Evolutionary conservation across 2,797 vertebrate species (phyloP).

Genomic region (Sebastes cheni): DNA sequence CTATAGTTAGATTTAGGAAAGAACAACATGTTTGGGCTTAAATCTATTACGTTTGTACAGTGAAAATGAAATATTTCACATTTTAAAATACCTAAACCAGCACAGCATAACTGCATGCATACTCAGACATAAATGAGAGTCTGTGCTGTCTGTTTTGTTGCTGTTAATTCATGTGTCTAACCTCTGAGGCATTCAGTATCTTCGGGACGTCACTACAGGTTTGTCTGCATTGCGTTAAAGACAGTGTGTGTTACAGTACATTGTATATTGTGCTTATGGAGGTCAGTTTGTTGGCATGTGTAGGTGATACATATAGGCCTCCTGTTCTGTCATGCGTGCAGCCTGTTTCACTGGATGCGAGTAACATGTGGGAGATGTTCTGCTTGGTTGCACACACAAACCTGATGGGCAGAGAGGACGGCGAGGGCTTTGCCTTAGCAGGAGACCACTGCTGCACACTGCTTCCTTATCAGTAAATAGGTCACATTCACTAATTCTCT

Average conservation of each 20-base stretch:
- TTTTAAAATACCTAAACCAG: background rate
- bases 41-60: no score
- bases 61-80: no score
- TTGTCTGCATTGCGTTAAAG: conserved; percentile 7
- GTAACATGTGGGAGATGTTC: conserved; percentile 18
- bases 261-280: background rate
- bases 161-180: conserved; percentile 29
- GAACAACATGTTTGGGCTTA: no score
- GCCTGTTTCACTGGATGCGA: conserved; percentile 7
- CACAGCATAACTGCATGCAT: background rate
- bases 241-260: background rate
- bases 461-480: background rate
- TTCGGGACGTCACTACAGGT: conserved; percentile 3
- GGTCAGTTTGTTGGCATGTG: background rate
- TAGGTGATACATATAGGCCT: background rate
- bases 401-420: conserved; percentile 14
- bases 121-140: background rate
- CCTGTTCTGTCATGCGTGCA: background rate
- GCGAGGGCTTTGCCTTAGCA: background rate
- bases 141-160: conserved; percentile 7
- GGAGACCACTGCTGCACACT: conserved; percentile 5
- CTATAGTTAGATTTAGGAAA: no score
- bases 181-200: conserved; percentile 4
- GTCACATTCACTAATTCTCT: background rate
- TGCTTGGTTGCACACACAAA: conserved; percentile 22